Percentiles rank a stretch among this genome's conserved stretches.
Conservation (phyloP, 2,888 invertebrate genomes). For the Anoncus sp. region DNA sequence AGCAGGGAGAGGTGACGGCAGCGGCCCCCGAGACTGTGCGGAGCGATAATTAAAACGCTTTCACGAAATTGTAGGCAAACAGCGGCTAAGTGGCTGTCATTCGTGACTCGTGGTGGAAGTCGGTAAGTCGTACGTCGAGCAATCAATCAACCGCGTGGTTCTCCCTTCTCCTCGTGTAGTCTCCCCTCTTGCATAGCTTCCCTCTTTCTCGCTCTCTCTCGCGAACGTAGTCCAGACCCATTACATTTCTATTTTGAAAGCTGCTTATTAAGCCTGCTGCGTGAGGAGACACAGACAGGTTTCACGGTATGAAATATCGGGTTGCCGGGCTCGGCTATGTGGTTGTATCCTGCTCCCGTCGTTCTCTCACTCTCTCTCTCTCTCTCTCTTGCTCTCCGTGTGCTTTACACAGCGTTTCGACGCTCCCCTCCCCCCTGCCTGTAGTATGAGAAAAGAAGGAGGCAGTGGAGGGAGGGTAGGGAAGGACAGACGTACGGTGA, state of each 20-base stretch:
- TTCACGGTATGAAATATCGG: constrained; percentile 83
- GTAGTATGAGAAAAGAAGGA: constrained; percentile 14
- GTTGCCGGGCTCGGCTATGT: constrained; percentile 77
- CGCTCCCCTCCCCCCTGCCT: constrained; percentile 1
- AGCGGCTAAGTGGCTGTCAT: constrained; percentile 83
- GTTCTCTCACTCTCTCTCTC: constrained; percentile 35
- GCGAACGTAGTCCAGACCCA: constrained; percentile 73
- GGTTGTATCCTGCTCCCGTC: constrained; percentile 70
- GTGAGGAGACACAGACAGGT: constrained; percentile 82
- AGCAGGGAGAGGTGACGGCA: constrained; percentile 44
- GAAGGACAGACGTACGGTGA: constrained; percentile 53
- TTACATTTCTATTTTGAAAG: constrained; percentile 84
- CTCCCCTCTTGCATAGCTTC: constrained; percentile 54
- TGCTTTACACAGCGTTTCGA: constrained; percentile 20
- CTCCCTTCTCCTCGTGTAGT: constrained; percentile 63
- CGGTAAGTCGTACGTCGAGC: constrained; percentile 83
- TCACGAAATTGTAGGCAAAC: constrained; percentile 83
- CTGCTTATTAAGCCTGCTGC: constrained; percentile 82
- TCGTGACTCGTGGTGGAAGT: constrained; percentile 81
- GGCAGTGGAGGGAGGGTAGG: constrained; percentile 42
- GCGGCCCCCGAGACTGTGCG: constrained; percentile 46
- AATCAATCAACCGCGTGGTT: constrained; percentile 80
- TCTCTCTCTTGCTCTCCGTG: not conserved
- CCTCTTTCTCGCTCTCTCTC: constrained; percentile 34
- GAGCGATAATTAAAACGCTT: constrained; percentile 81